phyloP scores from a whole-genome alignment of 2,113 vertebrate species.

The Conger conger region DNA sequence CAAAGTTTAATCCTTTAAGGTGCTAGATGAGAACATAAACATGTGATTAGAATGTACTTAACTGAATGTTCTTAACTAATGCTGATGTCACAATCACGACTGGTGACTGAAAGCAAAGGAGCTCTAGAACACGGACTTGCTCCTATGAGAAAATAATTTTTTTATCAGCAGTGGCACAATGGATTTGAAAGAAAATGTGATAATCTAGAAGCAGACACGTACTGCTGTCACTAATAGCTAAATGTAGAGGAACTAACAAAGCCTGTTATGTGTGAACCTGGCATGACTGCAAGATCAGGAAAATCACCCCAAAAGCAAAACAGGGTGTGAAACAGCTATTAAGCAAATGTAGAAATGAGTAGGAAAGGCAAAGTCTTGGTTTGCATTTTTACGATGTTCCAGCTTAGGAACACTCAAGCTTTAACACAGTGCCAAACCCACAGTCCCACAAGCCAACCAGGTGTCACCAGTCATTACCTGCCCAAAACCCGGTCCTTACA shows the following conservation, averaged over 20 bases:
- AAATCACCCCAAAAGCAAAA: conserved; percentile 43
- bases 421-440: background rate
- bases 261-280: background rate
- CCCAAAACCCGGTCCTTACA: background rate
- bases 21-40: too few species aligned
- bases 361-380: conserved; percentile 2
- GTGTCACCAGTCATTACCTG: background rate
- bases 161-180: background rate
- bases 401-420: background rate
- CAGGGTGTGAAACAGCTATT: conserved; percentile 50
- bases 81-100: too few species aligned
- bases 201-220: background rate
- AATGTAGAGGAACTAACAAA: background rate
- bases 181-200: background rate
- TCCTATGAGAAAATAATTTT: background rate
- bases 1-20: background rate
- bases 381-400: conserved; percentile 7
- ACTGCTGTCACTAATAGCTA: background rate
- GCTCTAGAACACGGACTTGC: too few species aligned
- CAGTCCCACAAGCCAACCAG: background rate
- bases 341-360: conserved; percentile 51
- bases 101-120: too few species aligned
- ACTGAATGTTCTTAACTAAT: too few species aligned
- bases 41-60: too few species aligned
- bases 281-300: conserved; percentile 26